Percentiles rank a stretch among this genome's conserved stretches.
Evolutionary conservation across 2,888 invertebrate species (phyloP).

Genomic region (Erpobdella octoculata): DNA sequence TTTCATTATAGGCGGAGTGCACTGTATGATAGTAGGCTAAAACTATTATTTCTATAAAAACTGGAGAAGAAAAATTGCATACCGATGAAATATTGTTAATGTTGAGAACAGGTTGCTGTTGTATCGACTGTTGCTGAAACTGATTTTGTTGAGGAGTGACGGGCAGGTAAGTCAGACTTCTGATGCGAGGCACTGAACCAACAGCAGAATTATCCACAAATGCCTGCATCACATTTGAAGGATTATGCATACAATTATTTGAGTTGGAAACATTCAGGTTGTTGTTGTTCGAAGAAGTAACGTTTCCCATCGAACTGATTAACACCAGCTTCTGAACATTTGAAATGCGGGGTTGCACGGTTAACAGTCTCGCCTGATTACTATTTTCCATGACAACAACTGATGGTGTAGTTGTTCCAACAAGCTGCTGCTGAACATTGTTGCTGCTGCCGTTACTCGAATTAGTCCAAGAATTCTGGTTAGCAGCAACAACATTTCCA

Average conservation of each 20-base stretch:
- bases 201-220: neutral
- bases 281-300: neutral
- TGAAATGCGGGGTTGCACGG: neutral
- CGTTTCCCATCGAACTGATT: neutral
- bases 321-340: neutral
- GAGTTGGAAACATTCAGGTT: conserved; percentile 14
- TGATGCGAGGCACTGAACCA: neutral
- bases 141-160: neutral
- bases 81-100: conserved; percentile 11
- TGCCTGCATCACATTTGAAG: neutral
- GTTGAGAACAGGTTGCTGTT: conserved; percentile 5
- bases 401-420: neutral
- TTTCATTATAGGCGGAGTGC: too few relatives aligned
- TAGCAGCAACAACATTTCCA: conserved; percentile 4
- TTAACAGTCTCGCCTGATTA: conserved; percentile 4
- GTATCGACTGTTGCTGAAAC: neutral
- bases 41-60: too few relatives aligned
- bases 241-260: neutral
- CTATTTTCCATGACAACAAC: neutral
- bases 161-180: neutral
- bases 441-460: neutral
- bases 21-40: too few relatives aligned
- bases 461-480: neutral
- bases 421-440: neutral
- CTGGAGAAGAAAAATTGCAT: too few relatives aligned